Base-by-base conservation (phyloP, 2,113 vertebrate species). In the Epinephelus fuscoguttatus region DNA sequence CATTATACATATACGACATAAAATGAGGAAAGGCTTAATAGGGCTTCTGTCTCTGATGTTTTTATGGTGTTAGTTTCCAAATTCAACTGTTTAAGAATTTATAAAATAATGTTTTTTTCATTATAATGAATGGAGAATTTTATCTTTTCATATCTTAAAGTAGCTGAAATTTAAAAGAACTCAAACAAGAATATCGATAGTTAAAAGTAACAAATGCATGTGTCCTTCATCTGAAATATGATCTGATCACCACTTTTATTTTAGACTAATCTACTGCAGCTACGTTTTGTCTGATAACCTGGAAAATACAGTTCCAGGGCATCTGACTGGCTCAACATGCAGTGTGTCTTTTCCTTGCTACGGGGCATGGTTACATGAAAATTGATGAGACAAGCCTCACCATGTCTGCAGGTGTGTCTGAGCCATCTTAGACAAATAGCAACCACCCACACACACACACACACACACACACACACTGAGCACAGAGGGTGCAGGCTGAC, bases 321-420 rank as follows among this genome's bases (percentile, higher is more conserved):
- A 59, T 23, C 60, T 80, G 60, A 87, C 18, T 47, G 59, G 60
- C 66, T 86, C 47, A 78, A 78, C 62, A 64, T 61, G 80, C 33
- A 23, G 57, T 14, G 5, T 45, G 25, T 74, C 66, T 49, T 61
- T 25, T 78, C n/a, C 21, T 75, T 70, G 84, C 85, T 61, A 30
- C 12, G 12, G 80, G 80, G 73, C 80, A 90, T 47, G n/a, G 80
- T 87, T 85, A 75, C 66, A 76, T 80, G 53, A 37, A 87, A 90
- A 90, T 80, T 74, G 57, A 89, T 83, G 82, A 89, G 80, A 85
- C 85, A 84, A 89, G 89, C 81, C 80, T 85, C 50, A 47, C 57
- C 70, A 47, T 68, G 74, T 90, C 68, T 87, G 75, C 70, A 92
- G 89, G 82, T 88, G 84, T 91, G 88, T 83, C 81, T 75, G 69